Percentiles rank a stretch among this genome's conserved stretches.
phyloP scores from a whole-genome alignment of 2,113 vertebrate genomes.

The Leucoraja erinaceus region DNA sequence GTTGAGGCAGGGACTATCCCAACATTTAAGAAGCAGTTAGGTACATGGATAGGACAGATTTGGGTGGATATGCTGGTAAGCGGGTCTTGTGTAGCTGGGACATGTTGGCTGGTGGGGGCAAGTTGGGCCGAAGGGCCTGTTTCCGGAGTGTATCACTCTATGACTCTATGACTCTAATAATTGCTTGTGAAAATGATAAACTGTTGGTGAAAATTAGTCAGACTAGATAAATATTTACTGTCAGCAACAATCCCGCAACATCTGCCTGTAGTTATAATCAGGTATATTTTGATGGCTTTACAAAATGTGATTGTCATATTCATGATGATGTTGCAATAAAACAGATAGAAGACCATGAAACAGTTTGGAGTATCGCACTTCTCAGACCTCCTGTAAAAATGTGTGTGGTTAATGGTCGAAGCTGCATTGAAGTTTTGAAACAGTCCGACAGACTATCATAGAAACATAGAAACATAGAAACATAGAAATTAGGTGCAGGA shows the following conservation, averaged over 20 bases:
- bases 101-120: too few species aligned
- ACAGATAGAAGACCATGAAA: background rate
- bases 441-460: background rate
- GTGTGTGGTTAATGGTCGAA: background rate
- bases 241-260: background rate
- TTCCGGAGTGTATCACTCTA: too few species aligned
- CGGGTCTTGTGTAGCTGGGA: too few species aligned
- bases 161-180: too few species aligned
- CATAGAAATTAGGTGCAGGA: too few species aligned
- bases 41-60: too few species aligned
- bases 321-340: background rate
- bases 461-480: too few species aligned
- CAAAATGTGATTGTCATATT: background rate
- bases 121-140: too few species aligned
- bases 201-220: background rate
- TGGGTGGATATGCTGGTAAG: too few species aligned
- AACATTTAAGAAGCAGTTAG: too few species aligned
- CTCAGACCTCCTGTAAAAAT: background rate
- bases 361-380: background rate
- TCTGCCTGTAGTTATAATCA: background rate
- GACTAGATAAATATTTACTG: background rate
- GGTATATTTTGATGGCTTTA: background rate
- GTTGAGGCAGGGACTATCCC: too few species aligned
- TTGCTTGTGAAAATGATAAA: background rate
- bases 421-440: background rate